Evolutionary conservation across 2,113 vertebrate species (phyloP).

Genomic region (Gracilinanus agilis): DNA sequence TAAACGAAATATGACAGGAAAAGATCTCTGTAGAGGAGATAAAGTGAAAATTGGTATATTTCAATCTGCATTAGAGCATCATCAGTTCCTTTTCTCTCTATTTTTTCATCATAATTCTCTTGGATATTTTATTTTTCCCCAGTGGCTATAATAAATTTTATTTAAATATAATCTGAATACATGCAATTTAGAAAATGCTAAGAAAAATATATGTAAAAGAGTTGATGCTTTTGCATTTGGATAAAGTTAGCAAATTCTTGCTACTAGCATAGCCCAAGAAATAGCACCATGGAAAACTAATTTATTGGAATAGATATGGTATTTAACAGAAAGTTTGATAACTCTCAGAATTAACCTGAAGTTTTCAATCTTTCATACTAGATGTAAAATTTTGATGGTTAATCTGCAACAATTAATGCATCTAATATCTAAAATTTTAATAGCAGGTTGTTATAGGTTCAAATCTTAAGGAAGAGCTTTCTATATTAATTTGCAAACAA

Average conservation of each 20-base stretch:
- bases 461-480: conserved; percentile 93
- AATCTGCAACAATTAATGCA: conserved; percentile 93
- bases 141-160: conserved; percentile 89
- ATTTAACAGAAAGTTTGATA: conserved; percentile 96
- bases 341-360: conserved; percentile 94
- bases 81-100: no score
- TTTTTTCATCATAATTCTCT: no score
- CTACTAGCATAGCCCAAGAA: conserved; percentile 96
- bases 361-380: conserved; percentile 94
- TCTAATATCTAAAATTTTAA: conserved; percentile 90
- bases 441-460: conserved; percentile 91
- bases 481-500: conserved; percentile 91
- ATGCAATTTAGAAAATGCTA: conserved; percentile 96
- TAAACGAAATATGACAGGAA: no score
- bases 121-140: conserved; percentile 61
- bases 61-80: no score
- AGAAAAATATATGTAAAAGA: conserved; percentile 95
- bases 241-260: conserved; percentile 95
- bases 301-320: conserved; percentile 97
- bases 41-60: no score
- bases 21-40: no score
- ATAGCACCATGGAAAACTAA: conserved; percentile 94
- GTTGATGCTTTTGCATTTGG: conserved; percentile 94
- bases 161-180: conserved; percentile 88
- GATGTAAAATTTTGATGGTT: conserved; percentile 94